These are phyloP conservation scores for Syngnathoides biaculeatus DNA, from an alignment of 2,113 vertebrate genomes.

Conservation along the genomic window DNA sequence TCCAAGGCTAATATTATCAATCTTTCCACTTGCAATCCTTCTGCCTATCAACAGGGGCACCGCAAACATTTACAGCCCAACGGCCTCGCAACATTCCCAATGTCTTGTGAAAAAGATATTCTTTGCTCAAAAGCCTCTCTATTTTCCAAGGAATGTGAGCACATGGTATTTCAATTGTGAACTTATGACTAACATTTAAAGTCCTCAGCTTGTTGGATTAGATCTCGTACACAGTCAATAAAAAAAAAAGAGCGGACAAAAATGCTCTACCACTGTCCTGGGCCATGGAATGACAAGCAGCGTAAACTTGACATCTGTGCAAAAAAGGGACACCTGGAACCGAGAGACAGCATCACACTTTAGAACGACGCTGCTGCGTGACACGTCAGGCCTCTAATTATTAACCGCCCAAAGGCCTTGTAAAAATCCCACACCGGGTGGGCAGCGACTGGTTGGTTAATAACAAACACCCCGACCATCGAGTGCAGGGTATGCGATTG, in stretches of 20 bases:
- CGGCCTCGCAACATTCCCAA: constrained; percentile 1
- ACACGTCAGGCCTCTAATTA: constrained; percentile 8
- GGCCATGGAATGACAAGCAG: neutral
- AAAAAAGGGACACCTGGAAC: constrained; percentile 3
- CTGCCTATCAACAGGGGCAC: constrained; percentile 8
- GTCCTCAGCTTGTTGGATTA: constrained; percentile 11
- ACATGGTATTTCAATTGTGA: constrained; percentile 27
- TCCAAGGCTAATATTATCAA: neutral
- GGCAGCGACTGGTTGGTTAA: constrained; percentile 1
- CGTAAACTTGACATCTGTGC: constrained; percentile 1
- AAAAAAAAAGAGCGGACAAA: neutral
- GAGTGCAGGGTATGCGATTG: neutral
- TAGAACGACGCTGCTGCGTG: neutral
- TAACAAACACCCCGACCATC: neutral
- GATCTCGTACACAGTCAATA: constrained; percentile 6
- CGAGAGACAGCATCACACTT: constrained; percentile 1
- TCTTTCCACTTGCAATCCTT: constrained; percentile 13
- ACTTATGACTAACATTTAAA: constrained; percentile 39
- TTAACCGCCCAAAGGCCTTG: neutral
- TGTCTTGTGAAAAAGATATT: constrained; percentile 48
- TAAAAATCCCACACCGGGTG: neutral
- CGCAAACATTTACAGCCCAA: constrained; percentile 11
- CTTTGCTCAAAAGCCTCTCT: constrained; percentile 29
- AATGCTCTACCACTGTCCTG: neutral
- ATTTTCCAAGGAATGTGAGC: constrained; percentile 49